phyloP scores from a whole-genome alignment of 2,888 invertebrate species.

The Sturmia bella region DNA sequence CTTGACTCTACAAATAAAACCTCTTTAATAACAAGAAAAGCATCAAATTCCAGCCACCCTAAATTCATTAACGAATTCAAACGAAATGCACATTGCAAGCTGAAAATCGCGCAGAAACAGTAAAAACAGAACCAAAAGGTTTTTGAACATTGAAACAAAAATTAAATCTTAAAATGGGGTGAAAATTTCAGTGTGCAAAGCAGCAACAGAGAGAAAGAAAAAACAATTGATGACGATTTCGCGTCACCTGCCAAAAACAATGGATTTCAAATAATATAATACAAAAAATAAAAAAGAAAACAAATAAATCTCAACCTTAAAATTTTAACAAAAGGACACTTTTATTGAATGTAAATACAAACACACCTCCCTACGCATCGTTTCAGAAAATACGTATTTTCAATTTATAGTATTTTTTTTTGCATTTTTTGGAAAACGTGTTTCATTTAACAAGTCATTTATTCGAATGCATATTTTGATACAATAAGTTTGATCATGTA shows the following conservation, averaged over 20 bases:
- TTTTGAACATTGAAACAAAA: conserved; percentile 6
- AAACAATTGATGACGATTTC: conserved; percentile 81
- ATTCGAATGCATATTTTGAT: no score
- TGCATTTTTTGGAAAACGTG: no score
- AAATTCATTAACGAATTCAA: conserved; percentile 33
- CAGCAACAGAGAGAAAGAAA: conserved; percentile 58
- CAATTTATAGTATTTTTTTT: no score
- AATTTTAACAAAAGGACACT: conserved; percentile 11
- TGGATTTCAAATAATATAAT: conserved; percentile 63
- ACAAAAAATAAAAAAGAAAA: conserved; percentile 59
- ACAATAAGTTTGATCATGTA: no score
- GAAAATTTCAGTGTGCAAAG: conserved; percentile 33
- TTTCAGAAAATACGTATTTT: not conserved
- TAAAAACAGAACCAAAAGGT: not conserved
- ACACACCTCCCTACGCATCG: not conserved
- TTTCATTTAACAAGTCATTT: no score
- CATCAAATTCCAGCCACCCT: conserved; percentile 53
- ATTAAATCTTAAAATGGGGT: conserved; percentile 38
- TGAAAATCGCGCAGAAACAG: conserved; percentile 5
- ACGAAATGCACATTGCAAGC: conserved; percentile 9
- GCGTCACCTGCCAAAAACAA: conserved; percentile 82
- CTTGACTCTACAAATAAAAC: not conserved
- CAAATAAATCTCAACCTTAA: conserved; percentile 36
- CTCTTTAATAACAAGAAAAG: not conserved
- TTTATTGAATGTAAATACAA: not conserved